Percentiles rank a stretch among this genome's conserved stretches.
phyloP scores from a whole-genome alignment of 2,113 vertebrate genomes.

The Mirza zaza region DNA sequence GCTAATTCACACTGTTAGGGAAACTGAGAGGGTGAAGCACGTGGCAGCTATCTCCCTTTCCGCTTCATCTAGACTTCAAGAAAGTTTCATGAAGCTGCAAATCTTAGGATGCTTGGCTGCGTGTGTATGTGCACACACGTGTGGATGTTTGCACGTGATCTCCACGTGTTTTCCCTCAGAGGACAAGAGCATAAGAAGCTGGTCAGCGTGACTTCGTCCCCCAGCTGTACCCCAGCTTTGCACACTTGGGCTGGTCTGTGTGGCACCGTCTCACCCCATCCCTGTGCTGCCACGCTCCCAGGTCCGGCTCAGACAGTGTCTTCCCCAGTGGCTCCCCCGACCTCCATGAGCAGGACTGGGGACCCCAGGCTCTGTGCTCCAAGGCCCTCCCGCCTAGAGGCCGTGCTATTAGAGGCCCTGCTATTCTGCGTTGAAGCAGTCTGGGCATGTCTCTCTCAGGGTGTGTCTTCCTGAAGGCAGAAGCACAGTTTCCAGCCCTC shows the following conservation, averaged over 20 bases:
- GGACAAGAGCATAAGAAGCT: background rate
- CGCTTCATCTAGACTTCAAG: background rate
- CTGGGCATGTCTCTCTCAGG: background rate
- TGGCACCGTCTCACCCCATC: accelerated
- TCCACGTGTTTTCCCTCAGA: background rate
- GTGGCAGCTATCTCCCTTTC: background rate
- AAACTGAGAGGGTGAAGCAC: background rate
- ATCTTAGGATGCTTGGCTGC: background rate
- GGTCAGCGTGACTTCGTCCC: too few relatives aligned
- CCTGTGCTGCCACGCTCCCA: too few relatives aligned
- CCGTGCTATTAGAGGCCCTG: background rate
- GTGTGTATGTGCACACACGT: background rate
- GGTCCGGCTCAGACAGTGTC: accelerated
- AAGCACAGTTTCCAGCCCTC: too few relatives aligned
- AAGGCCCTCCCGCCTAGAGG: accelerated
- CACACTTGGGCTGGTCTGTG: too few relatives aligned
- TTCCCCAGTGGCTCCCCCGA: background rate
- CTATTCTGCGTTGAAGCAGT: background rate
- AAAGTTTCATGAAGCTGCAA: background rate
- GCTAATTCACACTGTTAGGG: background rate
- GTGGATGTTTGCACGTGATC: background rate
- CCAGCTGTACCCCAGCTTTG: background rate
- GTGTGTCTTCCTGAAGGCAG: background rate
- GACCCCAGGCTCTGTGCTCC: background rate
- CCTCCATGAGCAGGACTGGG: background rate